Base-by-base conservation (phyloP, 2,113 vertebrate species). In the Edolisoma coerulescens region DNA sequence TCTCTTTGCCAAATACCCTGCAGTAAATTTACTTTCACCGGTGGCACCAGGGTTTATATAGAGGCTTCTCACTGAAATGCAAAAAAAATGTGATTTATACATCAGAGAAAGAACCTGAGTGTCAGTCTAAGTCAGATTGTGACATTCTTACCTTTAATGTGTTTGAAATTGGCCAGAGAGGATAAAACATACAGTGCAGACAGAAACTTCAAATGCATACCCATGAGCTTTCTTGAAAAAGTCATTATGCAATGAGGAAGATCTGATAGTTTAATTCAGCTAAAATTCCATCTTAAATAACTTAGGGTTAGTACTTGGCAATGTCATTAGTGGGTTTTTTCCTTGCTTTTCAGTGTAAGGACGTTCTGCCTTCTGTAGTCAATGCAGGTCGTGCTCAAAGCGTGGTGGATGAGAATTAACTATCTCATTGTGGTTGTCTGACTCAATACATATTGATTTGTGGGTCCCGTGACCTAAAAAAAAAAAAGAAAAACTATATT, bases 371-470 rank as follows among this genome's bases (percentile, higher is more conserved):
- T 69, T 57, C 49, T 82, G n/a, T 41, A 76, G 81, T 78, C 3
- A 0, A 57, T 87, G 44, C 26, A 95, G 61, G 45, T 71, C 65
- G 20, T 37, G 22, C 28, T 71, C 33, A 69, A 30, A 93, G 18
- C 0, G 0, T 60, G 32, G 67, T 65, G 18, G 39, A 79, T 61
- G 45, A 91, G 52, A 81, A 91, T 81, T 79, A 95, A 87, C 89
- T 87, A 53, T 87, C 69, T 92, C 49, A 61, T 24, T 85, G 87
- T 0, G 39, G 81, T 42, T 76, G 27, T 50, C 83, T 93, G 85
- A 94, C 94, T 96, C 93, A 95, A 93, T 94, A 91, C 13, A 5
- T 84, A 97, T 93, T 95, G 96, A 96, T 96, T 59, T 93, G 91
- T 95, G 91, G 88, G 73, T 37, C 47, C 44, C 75, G 39, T 49